Base-by-base conservation (phyloP, 1,140 invertebrate species). In the Drosophila arizonae region DNA sequence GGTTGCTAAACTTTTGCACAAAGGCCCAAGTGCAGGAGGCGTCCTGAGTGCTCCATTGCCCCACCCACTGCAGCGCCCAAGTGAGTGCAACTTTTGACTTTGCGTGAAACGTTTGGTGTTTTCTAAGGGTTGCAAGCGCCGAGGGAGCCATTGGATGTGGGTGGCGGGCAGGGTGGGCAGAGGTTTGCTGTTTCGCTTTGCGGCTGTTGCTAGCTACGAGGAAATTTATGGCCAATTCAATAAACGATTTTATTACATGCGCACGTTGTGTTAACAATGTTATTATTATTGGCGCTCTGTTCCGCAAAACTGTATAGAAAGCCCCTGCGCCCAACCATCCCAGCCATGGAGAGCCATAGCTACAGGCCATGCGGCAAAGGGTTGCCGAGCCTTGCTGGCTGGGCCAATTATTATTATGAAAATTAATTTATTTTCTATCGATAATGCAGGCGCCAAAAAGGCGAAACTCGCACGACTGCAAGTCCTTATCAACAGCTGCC, bases 181-280 rank as follows among this genome's bases (percentile, higher is more conserved):
- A 8, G 6, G 17, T 30, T 17, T 13, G 21, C 36, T 39, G 54
- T 33, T 55, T 55, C 26, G 55, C 74, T 82, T 75, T 81, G 70
- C 70, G 81, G 77, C 77, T 81, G 81, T 77, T 84, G 81, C 62
- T 71, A 77, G 81, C 71, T 77, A 64, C 77, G 78, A 79, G 76
- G 76, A 76, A 90, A 87, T 90, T 90, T 90, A 87, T 90, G 77
- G 82, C 77, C 87, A 90, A 90, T 90, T 90, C 87, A 90, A 90
- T 90, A 88, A 90, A 90, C 87, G 88, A 90, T 90, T 90, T 90
- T 90, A 90, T 90, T 90, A 90, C 88, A 90, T 77, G 82, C 73
- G 79, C 87, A 84, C 82, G 79, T 88, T 90, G 74, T 87, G 79
- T 82, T 90, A 84, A 78, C 82, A 88, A 87, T 86, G 82, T 88